These are phyloP conservation scores for Trichomycterus rosablanca DNA, from an alignment of 2,113 vertebrate species.

Conservation along the genomic window DNA sequence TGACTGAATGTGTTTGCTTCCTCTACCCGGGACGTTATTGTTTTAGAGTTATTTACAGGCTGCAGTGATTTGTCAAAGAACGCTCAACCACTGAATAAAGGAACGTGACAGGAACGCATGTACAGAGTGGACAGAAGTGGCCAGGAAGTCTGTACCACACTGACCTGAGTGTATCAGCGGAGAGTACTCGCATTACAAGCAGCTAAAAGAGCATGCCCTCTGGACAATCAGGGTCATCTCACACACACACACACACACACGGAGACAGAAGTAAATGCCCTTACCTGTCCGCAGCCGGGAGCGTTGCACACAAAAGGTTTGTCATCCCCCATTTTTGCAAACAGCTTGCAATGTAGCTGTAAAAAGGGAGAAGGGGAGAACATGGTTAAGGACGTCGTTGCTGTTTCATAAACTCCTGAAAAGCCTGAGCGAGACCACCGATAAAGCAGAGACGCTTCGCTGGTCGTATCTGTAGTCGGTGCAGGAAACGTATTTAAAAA, in stretches of 20 bases:
- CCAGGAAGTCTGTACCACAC: too few relatives aligned
- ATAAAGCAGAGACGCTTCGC: slow-evolving; percentile 59
- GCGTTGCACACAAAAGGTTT: slow-evolving; percentile 94
- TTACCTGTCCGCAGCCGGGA: slow-evolving; percentile 96
- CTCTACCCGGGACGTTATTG: background rate
- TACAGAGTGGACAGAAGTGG: too few relatives aligned
- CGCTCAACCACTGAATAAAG: slow-evolving; percentile 12
- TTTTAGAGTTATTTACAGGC: slow-evolving; percentile 10
- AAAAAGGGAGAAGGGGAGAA: slow-evolving; percentile 66
- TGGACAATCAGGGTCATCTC: background rate
- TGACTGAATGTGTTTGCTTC: slow-evolving; percentile 8
- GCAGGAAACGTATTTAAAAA: slow-evolving; percentile 73
- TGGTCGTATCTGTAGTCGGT: slow-evolving; percentile 59
- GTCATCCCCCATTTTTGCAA: slow-evolving; percentile 93
- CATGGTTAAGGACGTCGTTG: slow-evolving; percentile 53
- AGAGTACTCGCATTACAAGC: too few relatives aligned
- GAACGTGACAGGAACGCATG: too few relatives aligned
- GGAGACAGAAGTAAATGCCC: slow-evolving; percentile 46
- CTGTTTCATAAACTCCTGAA: slow-evolving; percentile 8
- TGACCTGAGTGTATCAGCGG: too few relatives aligned
- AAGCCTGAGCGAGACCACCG: slow-evolving; percentile 38
- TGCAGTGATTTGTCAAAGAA: background rate
- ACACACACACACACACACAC: slow-evolving; percentile 30
- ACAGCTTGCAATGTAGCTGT: slow-evolving; percentile 73
- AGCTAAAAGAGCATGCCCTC: background rate